phyloP scores from a whole-genome alignment of 2,888 invertebrate species.

The Eupithecia exiguata region DNA sequence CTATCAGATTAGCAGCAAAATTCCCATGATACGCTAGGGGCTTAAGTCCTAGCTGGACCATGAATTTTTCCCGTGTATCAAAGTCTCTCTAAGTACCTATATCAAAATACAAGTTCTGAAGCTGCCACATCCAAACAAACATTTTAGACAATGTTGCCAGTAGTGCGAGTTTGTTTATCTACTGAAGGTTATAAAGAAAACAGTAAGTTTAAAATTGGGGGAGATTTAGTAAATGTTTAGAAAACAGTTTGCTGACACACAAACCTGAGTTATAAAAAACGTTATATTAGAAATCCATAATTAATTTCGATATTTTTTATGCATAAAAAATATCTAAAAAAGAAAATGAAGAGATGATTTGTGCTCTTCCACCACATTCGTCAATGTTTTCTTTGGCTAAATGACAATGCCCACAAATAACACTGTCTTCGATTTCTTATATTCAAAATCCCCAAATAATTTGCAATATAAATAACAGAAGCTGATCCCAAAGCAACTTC shows the following conservation, averaged over 20 bases:
- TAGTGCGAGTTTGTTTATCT: slow-evolving; percentile 6
- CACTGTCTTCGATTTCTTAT: background rate
- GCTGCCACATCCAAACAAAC: slow-evolving; percentile 17
- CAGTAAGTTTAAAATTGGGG: slow-evolving; percentile 27
- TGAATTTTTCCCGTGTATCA: background rate
- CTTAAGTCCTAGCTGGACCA: background rate
- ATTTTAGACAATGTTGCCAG: slow-evolving; percentile 24
- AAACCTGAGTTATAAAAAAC: background rate
- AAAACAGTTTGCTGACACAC: slow-evolving; percentile 16
- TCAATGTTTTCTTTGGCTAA: slow-evolving; percentile 2
- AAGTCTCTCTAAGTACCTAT: background rate
- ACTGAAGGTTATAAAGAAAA: slow-evolving; percentile 15
- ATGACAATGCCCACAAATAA: background rate
- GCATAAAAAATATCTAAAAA: background rate
- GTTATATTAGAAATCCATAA: background rate
- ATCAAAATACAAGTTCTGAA: background rate
- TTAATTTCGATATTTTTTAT: too few relatives aligned
- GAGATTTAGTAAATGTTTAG: slow-evolving; percentile 17
- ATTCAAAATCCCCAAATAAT: slow-evolving; percentile 15
- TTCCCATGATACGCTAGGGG: background rate
- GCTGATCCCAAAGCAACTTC: slow-evolving; percentile 33
- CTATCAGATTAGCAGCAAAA: too few relatives aligned
- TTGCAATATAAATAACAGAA: slow-evolving; percentile 21
- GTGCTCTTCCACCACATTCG: background rate
- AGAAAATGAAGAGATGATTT: background rate